These are phyloP conservation scores for Hyperoplus lanceolatus DNA, from an alignment of 2,797 vertebrate species.

Conservation along the genomic window DNA sequence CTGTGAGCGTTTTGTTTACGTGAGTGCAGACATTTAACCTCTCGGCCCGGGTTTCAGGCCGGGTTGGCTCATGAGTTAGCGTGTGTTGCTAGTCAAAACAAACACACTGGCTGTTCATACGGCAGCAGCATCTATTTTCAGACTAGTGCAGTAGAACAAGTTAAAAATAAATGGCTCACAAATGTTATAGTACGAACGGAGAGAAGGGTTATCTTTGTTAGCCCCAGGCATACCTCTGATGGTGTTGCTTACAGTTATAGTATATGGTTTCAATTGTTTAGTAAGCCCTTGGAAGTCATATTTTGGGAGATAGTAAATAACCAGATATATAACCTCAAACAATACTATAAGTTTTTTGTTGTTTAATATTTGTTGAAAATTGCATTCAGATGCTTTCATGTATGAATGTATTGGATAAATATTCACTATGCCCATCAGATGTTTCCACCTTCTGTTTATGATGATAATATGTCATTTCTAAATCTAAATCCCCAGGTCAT, in stretches of 20 bases:
- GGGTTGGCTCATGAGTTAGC: conserved; percentile 42
- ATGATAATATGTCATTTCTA: neutral
- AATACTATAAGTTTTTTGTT: neutral
- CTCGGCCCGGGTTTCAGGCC: conserved; percentile 39
- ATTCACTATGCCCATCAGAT: neutral
- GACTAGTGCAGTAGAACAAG: conserved; percentile 57
- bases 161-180: conserved; percentile 69
- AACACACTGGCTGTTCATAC: conserved; percentile 54
- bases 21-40: conserved; percentile 46
- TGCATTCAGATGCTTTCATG: neutral
- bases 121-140: conserved; percentile 53
- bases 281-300: neutral
- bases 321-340: neutral
- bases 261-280: neutral
- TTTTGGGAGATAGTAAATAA: conserved; percentile 2
- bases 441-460: neutral
- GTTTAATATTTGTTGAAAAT: neutral
- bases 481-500: conserved; percentile 2
- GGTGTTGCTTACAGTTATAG: conserved; percentile 18
- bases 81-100: conserved; percentile 71
- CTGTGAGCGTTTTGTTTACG: conserved; percentile 37
- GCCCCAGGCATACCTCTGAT: neutral
- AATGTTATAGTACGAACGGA: conserved; percentile 53
- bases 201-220: conserved; percentile 45
- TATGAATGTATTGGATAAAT: neutral